A percentile compares a stretch with the other conserved stretches of the same genome.
These are phyloP conservation scores for Thunnus albacares DNA, from an alignment of 2,797 vertebrate species.

Conservation along the genomic window DNA sequence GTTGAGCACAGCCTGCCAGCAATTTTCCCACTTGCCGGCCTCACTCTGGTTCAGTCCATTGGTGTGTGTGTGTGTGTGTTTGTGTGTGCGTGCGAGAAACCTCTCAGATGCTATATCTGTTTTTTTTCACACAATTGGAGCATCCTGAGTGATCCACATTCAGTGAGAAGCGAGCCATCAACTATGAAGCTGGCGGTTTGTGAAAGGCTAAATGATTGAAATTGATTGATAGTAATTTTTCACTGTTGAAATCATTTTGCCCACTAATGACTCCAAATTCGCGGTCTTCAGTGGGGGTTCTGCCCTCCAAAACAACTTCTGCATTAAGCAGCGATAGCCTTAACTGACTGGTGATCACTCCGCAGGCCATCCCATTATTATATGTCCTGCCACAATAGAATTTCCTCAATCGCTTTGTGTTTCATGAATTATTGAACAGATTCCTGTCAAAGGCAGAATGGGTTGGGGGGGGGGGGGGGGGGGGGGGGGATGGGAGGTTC, in stretches of 20 bases:
- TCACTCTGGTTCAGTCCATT: too few species aligned
- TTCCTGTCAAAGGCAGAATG: conserved; percentile 11
- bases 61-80: too few species aligned
- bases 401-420: conserved; percentile 26
- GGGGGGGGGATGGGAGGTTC: background rate
- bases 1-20: too few species aligned
- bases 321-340: background rate
- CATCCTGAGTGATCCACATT: background rate
- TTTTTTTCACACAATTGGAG: background rate
- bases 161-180: conserved; percentile 9
- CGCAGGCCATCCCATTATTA: conserved; percentile 10
- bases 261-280: background rate
- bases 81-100: background rate
- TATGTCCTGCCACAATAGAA: conserved; percentile 28
- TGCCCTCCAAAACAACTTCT: background rate
- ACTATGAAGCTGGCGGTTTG: background rate
- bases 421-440: conserved; percentile 59
- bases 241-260: background rate
- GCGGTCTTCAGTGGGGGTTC: background rate
- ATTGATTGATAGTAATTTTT: background rate
- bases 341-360: background rate
- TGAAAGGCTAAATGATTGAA: conserved; percentile 17
- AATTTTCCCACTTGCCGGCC: too few species aligned
- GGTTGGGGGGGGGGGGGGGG: background rate
- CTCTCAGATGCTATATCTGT: background rate